Evolutionary conservation across 2,888 invertebrate genomes (phyloP).

Genomic region (Cyrtodaria siliqua): DNA sequence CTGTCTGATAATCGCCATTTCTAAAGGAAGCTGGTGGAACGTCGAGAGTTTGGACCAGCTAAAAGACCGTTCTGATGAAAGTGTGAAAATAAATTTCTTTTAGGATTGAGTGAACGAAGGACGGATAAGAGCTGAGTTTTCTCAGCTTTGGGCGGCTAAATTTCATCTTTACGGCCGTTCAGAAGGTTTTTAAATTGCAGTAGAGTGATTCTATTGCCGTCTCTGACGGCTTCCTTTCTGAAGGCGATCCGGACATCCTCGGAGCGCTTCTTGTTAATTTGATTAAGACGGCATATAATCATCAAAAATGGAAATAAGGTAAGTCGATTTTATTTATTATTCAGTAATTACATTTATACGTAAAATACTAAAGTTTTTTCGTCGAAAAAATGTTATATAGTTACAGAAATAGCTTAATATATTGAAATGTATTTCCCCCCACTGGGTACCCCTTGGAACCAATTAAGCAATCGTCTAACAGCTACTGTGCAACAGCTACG

Average conservation of each 20-base stretch:
- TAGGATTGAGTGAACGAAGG: background rate
- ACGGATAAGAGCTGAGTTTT: slow-evolving; percentile 47
- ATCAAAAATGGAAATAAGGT: slow-evolving; percentile 53
- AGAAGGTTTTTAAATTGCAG: background rate
- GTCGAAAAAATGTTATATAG: background rate
- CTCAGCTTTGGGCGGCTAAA: slow-evolving; percentile 44
- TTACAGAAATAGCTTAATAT: background rate
- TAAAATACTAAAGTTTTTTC: background rate
- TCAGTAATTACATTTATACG: background rate
- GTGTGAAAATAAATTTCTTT: slow-evolving; percentile 9
- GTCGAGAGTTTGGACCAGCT: slow-evolving; percentile 25
- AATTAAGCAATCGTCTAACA: too few relatives aligned
- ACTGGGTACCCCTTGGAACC: slow-evolving; percentile 12
- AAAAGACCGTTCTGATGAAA: slow-evolving; percentile 41
- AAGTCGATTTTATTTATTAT: slow-evolving; percentile 5
- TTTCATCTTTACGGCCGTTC: slow-evolving; percentile 1
- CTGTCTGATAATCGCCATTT: slow-evolving; percentile 50
- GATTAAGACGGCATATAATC: background rate
- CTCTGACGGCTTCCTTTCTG: slow-evolving; percentile 19
- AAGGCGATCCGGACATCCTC: background rate
- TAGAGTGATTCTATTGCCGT: slow-evolving; percentile 13
- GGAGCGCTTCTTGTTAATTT: background rate
- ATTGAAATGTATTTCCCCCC: slow-evolving; percentile 6
- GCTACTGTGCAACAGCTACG: too few relatives aligned
- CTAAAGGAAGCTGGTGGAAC: slow-evolving; percentile 49